phyloP scores from a whole-genome alignment of 2,888 invertebrate species.

The Netelia inedita region DNA sequence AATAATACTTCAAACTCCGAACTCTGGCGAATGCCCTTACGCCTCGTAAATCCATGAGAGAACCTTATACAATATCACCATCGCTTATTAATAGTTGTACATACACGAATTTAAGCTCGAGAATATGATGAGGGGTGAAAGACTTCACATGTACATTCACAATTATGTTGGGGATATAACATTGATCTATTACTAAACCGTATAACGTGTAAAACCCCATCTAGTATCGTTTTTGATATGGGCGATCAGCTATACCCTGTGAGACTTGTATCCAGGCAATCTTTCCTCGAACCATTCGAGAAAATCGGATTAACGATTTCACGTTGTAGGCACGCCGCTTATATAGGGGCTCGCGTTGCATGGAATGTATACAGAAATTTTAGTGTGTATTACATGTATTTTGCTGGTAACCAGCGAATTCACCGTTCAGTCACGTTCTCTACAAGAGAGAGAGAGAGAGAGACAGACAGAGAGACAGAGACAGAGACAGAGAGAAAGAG shows the following conservation, averaged over 20 bases:
- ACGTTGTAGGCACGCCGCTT: constrained; percentile 19
- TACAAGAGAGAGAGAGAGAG: constrained; percentile 18
- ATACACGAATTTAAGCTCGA: too few species aligned
- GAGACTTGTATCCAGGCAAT: constrained; percentile 41
- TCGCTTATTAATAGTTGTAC: too few species aligned
- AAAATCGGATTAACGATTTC: constrained; percentile 56
- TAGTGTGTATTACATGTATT: constrained; percentile 35
- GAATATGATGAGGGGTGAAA: too few species aligned
- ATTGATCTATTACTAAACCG: too few species aligned
- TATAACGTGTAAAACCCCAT: constrained; percentile 12
- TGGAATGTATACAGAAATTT: constrained; percentile 20
- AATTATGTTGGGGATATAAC: too few species aligned
- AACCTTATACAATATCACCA: too few species aligned
- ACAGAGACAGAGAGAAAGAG: neutral
- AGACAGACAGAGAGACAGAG: too few species aligned
- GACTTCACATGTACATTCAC: too few species aligned
- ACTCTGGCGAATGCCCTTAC: too few species aligned
- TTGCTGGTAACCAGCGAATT: constrained; percentile 35
- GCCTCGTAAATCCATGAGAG: too few species aligned
- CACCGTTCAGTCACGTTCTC: constrained; percentile 54
- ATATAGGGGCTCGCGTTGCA: constrained; percentile 3
- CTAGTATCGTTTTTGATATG: constrained; percentile 12
- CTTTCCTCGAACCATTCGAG: constrained; percentile 33
- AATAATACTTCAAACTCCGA: too few species aligned
- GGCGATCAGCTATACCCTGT: neutral